These are phyloP conservation scores for Protodeltote pygarga DNA, from an alignment of 2,888 invertebrate species.

Conservation along the genomic window DNA sequence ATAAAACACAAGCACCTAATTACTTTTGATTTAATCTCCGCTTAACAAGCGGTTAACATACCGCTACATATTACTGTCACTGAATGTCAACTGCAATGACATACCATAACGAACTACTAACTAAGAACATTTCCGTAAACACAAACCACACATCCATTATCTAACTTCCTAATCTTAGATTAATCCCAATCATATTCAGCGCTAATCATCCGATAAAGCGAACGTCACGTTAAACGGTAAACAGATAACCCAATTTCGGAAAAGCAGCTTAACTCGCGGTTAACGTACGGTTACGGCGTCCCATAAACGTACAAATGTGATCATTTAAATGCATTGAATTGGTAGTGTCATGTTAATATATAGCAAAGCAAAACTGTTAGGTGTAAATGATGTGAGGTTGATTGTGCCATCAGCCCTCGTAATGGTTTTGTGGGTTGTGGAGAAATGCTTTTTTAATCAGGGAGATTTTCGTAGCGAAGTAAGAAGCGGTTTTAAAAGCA, in stretches of 20 bases:
- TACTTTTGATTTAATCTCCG: too few species aligned
- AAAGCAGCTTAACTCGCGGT: constrained; percentile 30
- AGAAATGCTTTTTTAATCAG: too few species aligned
- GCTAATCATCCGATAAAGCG: constrained; percentile 18
- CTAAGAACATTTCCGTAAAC: too few species aligned
- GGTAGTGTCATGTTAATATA: constrained; percentile 19
- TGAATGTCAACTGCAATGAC: background rate
- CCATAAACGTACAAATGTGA: constrained; percentile 46
- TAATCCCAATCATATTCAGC: constrained; percentile 12
- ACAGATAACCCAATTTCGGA: constrained; percentile 31
- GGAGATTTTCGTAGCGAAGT: too few species aligned
- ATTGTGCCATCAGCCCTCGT: background rate
- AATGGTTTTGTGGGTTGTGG: background rate
- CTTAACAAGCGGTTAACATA: too few species aligned
- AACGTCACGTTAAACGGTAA: constrained; percentile 10
- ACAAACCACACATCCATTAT: background rate
- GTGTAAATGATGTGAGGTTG: background rate
- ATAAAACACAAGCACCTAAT: too few species aligned
- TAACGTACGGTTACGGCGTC: constrained; percentile 29
- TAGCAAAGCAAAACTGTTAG: constrained; percentile 2
- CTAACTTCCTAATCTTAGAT: background rate
- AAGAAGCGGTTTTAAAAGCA: too few species aligned
- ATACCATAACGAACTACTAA: background rate
- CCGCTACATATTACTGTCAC: too few species aligned
- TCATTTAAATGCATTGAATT: constrained; percentile 63